phyloP scores from a whole-genome alignment of 2,888 invertebrate genomes.

The Cryptosula pallasiana region DNA sequence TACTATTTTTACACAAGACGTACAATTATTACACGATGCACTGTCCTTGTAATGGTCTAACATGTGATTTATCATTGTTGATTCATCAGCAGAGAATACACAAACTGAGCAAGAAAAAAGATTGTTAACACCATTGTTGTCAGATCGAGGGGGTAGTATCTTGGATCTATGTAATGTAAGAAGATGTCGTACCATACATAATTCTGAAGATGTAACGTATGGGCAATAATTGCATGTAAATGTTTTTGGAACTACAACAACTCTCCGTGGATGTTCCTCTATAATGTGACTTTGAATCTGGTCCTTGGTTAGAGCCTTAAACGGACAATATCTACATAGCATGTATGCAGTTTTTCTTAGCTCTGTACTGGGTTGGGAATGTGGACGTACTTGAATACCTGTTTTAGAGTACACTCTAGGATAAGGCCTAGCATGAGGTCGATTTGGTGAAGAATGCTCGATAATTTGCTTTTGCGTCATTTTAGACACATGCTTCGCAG shows the following conservation, averaged over 20 bases:
- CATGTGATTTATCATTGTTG: background rate
- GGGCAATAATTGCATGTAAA: constrained; percentile 11
- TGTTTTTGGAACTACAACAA: background rate
- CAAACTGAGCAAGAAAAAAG: constrained; percentile 9
- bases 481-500: too few species aligned
- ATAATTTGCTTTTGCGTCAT: too few species aligned
- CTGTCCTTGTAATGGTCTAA: constrained; percentile 18
- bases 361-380: background rate
- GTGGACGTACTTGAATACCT: too few species aligned
- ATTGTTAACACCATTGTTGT: background rate
- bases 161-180: background rate
- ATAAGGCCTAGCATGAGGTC: too few species aligned
- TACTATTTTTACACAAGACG: background rate
- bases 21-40: background rate
- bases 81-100: background rate
- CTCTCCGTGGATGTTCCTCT: background rate
- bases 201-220: background rate
- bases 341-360: background rate
- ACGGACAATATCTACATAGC: background rate
- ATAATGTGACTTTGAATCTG: background rate
- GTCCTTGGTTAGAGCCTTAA: background rate
- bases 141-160: background rate
- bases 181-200: constrained; percentile 15
- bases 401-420: too few species aligned
- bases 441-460: too few species aligned